A percentile compares a stretch with the other conserved stretches of the same genome.
These are phyloP conservation scores for Riparia riparia DNA, from an alignment of 2,113 vertebrate genomes.

Conservation along the genomic window DNA sequence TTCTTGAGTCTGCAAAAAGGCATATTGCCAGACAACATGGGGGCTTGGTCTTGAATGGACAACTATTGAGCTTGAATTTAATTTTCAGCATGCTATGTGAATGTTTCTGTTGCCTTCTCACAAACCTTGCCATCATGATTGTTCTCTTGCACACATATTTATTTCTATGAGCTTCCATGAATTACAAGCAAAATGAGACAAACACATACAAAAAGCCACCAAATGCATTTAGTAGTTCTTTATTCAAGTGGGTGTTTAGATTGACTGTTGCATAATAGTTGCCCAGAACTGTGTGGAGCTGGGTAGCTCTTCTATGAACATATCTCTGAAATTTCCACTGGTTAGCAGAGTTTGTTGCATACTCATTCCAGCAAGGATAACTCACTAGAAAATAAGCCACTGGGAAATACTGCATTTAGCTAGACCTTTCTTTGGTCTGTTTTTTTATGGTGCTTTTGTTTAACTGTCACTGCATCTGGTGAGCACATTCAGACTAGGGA, in stretches of 20 bases:
- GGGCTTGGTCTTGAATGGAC: neutral
- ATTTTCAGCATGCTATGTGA: neutral
- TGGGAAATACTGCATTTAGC: neutral
- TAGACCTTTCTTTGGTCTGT: neutral
- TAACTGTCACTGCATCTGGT: conserved; percentile 54
- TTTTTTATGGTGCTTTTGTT: neutral
- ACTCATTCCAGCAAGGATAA: conserved; percentile 16
- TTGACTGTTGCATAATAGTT: neutral
- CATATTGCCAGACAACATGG: neutral
- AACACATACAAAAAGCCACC: neutral
- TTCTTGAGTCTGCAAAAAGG: neutral
- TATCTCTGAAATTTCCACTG: conserved; percentile 31
- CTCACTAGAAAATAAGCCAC: neutral
- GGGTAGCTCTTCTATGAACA: conserved; percentile 12
- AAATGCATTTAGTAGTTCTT: neutral
- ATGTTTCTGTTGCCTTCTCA: neutral
- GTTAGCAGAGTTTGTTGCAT: neutral
- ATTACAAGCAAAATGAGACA: neutral
- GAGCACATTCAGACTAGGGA: conserved; percentile 46
- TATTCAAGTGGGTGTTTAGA: conserved; percentile 3
- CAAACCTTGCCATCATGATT: neutral
- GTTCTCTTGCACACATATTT: neutral
- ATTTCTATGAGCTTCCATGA: neutral
- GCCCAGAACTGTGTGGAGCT: neutral
- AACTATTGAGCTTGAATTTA: neutral